Evolutionary conservation across 2,888 invertebrate species (phyloP).

Genomic region (Scaptomyza parva): DNA sequence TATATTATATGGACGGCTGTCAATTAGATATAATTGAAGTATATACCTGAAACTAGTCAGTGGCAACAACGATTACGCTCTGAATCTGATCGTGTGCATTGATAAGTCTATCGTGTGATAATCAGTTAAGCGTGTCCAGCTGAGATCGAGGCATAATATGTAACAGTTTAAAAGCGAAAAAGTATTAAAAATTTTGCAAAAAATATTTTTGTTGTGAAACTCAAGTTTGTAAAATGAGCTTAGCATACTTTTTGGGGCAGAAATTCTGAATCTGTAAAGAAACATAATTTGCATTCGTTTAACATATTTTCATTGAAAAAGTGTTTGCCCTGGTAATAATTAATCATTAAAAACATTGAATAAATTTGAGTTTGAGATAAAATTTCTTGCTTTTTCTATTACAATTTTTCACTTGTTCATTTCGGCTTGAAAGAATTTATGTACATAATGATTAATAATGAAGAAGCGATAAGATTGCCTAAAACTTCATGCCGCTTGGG

Average conservation of each 20-base stretch:
- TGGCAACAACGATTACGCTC: conserved; percentile 32
- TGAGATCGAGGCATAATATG: background rate
- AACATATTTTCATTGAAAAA: too few species aligned
- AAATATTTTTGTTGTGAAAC: too few species aligned
- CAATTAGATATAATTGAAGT: conserved; percentile 14
- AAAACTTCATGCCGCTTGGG: conserved; percentile 61
- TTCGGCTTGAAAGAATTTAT: background rate
- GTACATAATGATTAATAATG: conserved; percentile 34
- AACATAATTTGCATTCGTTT: too few species aligned
- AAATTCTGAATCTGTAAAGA: background rate
- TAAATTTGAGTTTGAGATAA: too few species aligned
- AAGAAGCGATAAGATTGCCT: conserved; percentile 14
- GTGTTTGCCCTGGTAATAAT: too few species aligned
- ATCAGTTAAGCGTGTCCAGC: conserved; percentile 47
- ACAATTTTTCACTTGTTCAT: background rate
- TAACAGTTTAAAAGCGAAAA: background rate
- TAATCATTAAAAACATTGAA: too few species aligned
- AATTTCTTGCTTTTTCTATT: background rate
- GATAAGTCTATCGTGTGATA: conserved; percentile 50
- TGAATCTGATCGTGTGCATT: conserved; percentile 45
- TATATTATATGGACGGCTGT: conserved; percentile 26
- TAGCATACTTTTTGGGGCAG: conserved; percentile 77
- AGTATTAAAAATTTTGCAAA: background rate
- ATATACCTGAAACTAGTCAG: conserved; percentile 5
- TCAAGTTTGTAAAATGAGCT: background rate